Base-by-base conservation (phyloP, 1,140 invertebrate species). In the Drosophila littoralis region DNA sequence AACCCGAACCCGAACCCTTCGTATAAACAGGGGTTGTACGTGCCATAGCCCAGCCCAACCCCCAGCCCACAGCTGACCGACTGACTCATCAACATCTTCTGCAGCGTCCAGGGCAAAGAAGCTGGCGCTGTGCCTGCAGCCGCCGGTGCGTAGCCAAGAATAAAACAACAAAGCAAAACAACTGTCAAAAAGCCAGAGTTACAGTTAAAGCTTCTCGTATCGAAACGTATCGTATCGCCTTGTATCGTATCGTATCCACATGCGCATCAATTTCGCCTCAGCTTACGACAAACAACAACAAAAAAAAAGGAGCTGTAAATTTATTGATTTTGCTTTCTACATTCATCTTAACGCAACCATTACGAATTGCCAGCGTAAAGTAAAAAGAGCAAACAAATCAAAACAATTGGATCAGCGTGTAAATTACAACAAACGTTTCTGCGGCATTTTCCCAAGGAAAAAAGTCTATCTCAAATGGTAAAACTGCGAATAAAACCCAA, bases 401-500 rank as follows among this genome's bases (percentile, higher is more conserved):
- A 58, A 66, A 46, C 59, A 64, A 61, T 59, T 65, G 63, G 57
- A 64, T 52, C 79, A 38, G 59, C 65, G 73, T 71, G 59, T 65
- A 71, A 75, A 69, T 57, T 59, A 60, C 59, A 59, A 60, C 59
- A 59, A 65, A 80, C 57, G 80, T 85, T 66, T 78, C 63, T 58
- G 70, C 54, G 64, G 74, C 57, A 86, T 52, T 80, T 77, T 77
- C 57, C 55, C 81, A 80, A 81, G 63, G 67, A 85, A 75, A 72
- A 78, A 81, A 85, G 75, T 72, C 72, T 63, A 89, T 89, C 79
- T 89, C 83, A 88, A 86, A 88, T 88, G 83, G 83, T 88, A 88
- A 86, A 81, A 69, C 52, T 12, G 50, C 55, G 36, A 61, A 67
- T 61, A 65, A 66, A 59, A 54, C 45, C 36, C 57, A 73, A 78